Evolutionary conservation across 2,113 vertebrate species (phyloP), one percentile per base, ranked within the genome.

Genomic region (Climacteris rufus): DNA sequence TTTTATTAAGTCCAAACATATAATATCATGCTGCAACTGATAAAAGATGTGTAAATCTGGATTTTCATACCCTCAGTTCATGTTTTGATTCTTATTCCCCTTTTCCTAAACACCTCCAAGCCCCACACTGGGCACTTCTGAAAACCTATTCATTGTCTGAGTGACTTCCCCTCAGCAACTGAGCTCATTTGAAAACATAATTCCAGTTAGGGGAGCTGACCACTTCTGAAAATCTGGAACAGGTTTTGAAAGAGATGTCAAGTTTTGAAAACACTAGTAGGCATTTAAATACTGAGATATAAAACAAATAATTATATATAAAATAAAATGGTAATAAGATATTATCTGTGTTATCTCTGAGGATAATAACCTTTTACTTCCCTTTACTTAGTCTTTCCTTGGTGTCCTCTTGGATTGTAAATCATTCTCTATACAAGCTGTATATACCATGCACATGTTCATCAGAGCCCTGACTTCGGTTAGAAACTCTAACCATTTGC

Each of bases 181-280:
- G 66, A 93, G 45, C 49, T 61, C 75, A 74, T 91, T 79, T 90
- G 63, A 92, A 95, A 93, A 85, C 0, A 13, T 74, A 57, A 80
- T 75, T 92, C 65, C 75, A 80, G 10, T 0, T 53, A n/a, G 78
- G 66, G 85, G 37, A 90, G 49, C 70, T 79, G 88, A 53, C 61
- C 65, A 59, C n/a, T 82, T 76, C 59, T 77, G 70, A 64, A 88
- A 96, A 94, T 88, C 63, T 76, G 90, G 50, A 92, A 83, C 54
- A 74, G 63, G 42, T 90, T 96, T 94, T 93, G 88, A 83, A 90
- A 90, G 59, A 59, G n/a, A 83, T 88, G 71, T 81, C 86, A 92
- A 50, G 59, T 57, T 89, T 81, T 5, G 4, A 70, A 90, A 95
- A 86, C 76, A 72, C 14, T 39, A 25, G 19, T 52, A 64, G 44